These are phyloP conservation scores for Nebria salina DNA, from an alignment of 2,888 invertebrate species.

Conservation along the genomic window DNA sequence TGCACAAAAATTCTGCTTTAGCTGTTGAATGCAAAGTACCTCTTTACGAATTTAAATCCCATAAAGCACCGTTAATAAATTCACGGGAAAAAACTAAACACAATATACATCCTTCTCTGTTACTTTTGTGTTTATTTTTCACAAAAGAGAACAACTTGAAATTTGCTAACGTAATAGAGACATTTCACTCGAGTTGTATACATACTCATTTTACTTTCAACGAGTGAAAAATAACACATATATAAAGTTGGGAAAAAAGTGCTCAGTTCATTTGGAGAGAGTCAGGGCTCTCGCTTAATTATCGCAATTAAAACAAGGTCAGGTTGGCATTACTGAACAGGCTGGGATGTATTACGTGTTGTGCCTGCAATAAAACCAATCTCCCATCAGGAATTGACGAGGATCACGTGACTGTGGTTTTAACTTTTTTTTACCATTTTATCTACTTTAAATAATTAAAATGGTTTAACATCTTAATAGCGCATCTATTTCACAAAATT, in stretches of 20 bases:
- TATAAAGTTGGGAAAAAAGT: not conserved
- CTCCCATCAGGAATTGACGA: not conserved
- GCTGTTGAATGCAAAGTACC: no score
- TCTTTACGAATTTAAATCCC: not conserved
- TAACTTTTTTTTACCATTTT: not conserved
- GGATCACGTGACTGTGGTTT: not conserved
- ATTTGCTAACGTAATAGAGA: not conserved
- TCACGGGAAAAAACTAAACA: not conserved
- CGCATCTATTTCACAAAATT: not conserved
- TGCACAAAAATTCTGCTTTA: no score
- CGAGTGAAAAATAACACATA: constrained; percentile 25
- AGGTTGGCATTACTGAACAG: constrained; percentile 36
- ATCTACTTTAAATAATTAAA: not conserved
- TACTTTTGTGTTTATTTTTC: not conserved
- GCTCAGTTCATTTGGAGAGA: not conserved
- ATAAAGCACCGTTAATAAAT: not conserved
- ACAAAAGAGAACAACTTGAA: not conserved
- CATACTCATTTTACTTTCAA: constrained; percentile 29
- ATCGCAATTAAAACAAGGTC: constrained; percentile 42
- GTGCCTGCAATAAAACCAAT: constrained; percentile 29
- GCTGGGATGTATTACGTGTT: constrained; percentile 27
- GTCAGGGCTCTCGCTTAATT: constrained; percentile 25
- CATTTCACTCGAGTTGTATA: not conserved
- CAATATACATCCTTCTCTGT: no score
- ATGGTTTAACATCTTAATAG: not conserved